These are phyloP conservation scores for Meloidogyne floridensis DNA, from an alignment of 1,140 invertebrate genomes.

Conservation along the genomic window DNA sequence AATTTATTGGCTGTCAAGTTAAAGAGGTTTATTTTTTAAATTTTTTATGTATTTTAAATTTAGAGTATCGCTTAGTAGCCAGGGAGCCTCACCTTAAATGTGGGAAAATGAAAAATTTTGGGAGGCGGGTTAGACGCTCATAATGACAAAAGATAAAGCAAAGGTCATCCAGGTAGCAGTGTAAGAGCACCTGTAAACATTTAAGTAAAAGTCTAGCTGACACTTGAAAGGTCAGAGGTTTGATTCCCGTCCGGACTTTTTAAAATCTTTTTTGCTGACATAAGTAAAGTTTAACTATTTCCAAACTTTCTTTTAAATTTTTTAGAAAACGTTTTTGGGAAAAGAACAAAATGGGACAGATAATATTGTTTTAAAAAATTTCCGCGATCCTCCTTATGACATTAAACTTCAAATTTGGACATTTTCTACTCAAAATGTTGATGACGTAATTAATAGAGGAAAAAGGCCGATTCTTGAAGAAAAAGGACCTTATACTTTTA, in stretches of 20 bases:
- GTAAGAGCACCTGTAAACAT: too few species aligned
- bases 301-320: conserved; percentile 14
- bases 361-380: conserved; percentile 38
- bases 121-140: too few species aligned
- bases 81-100: too few species aligned
- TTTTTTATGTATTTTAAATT: background rate
- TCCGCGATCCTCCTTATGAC: conserved; percentile 41
- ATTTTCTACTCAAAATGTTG: conserved; percentile 54
- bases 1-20: conserved; percentile 21
- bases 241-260: too few species aligned
- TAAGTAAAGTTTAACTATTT: too few species aligned
- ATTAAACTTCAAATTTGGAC: conserved; percentile 47
- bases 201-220: too few species aligned
- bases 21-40: conserved; percentile 19
- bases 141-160: too few species aligned
- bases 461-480: conserved; percentile 53
- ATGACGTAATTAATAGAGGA: conserved; percentile 47
- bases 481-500: conserved; percentile 61
- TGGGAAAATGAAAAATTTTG: too few species aligned
- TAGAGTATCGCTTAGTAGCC: too few species aligned
- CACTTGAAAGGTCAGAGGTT: too few species aligned
- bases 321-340: conserved; percentile 42
- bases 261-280: too few species aligned
- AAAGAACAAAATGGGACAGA: conserved; percentile 45
- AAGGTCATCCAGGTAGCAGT: too few species aligned